Base-by-base conservation (phyloP, 2,888 invertebrate genomes). In the Polyploca ridens region DNA sequence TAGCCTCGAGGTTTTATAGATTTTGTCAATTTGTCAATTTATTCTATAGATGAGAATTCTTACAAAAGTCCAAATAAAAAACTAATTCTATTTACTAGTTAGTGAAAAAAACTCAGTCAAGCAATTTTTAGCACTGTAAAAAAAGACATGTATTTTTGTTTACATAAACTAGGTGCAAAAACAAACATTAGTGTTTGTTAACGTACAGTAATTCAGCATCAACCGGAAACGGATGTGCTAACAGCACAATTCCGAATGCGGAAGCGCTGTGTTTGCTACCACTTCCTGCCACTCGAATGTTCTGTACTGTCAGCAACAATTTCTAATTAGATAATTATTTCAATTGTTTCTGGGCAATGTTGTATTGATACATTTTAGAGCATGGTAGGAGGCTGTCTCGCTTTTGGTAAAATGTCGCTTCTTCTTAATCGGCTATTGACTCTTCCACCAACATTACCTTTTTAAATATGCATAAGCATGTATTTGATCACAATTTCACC, bases 251-350 rank as follows among this genome's bases (percentile, higher is more conserved):
- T 77, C 74, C 65, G 73, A 74, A 75, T 64, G 35, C 77, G 80
- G 79, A 80, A 77, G 73, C 72, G 79, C 74, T 74, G 72, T 74
- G 76, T 77, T 79, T 74, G 77, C 76, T 69, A 77, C 73, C 72
- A 73, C 74, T 80, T 80, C 79, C 79, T 72, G 76, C 69, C 68
- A 70, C 71, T 73, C 69, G 70, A 68, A 68, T 70, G 66, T 72
- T 72, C 73, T 76, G 69, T 77, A 73, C 69, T 74, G 71, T 70
- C 54, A 66, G 63, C 49, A 64, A 64, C 62, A 64, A 38, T 67
- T 66, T 33, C 44, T 64, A 75, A 76, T 77, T 75, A 76, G 70
- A 66, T 64, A 60, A 64, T 35, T 59, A 64, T 44, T 68, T 67
- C 75, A 73, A 76, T 75, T 38, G 67, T 77, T 67, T 63, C 62